A percentile compares a stretch with the other conserved stretches of the same genome.
phyloP scores from a whole-genome alignment of 2,888 invertebrate genomes.

The Ophion obscuratus region DNA sequence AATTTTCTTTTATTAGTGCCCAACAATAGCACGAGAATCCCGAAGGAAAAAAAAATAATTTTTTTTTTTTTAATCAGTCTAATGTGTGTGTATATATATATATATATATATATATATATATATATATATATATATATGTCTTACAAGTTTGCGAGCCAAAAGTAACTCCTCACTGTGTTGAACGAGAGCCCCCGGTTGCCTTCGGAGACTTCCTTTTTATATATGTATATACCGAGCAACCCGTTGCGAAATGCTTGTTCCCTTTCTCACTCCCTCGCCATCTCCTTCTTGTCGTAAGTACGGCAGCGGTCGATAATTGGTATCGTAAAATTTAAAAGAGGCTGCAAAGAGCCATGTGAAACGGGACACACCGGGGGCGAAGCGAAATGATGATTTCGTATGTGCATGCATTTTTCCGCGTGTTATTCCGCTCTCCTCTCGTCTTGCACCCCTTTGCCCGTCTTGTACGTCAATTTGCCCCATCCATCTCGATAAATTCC shows the following conservation, averaged over 20 bases:
- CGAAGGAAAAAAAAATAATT: too few species aligned
- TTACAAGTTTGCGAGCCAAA: constrained; percentile 58
- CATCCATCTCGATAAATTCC: constrained; percentile 64
- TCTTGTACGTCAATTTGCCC: neutral
- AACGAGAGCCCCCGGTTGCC: constrained; percentile 61
- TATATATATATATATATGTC: neutral
- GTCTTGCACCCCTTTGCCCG: constrained; percentile 6
- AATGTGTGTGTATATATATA: constrained; percentile 31
- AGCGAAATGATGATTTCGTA: constrained; percentile 67
- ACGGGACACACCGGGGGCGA: constrained; percentile 70
- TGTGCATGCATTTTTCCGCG: constrained; percentile 50
- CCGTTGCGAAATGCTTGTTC: neutral
- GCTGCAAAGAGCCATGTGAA: constrained; percentile 71
- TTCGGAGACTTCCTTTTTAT: constrained; percentile 49
- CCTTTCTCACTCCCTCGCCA: constrained; percentile 50
- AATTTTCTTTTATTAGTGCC: too few species aligned
- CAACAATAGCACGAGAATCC: too few species aligned
- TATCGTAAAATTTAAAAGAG: constrained; percentile 72
- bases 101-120: constrained; percentile 1
- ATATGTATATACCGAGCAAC: neutral
- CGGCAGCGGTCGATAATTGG: constrained; percentile 72
- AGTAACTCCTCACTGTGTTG: constrained; percentile 49
- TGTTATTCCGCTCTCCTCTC: constrained; percentile 17
- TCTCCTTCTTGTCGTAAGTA: constrained; percentile 64
- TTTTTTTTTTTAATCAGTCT: too few species aligned